Evolutionary conservation across 2,113 vertebrate genomes (phyloP).

Genomic region (Oophaga pumilio): DNA sequence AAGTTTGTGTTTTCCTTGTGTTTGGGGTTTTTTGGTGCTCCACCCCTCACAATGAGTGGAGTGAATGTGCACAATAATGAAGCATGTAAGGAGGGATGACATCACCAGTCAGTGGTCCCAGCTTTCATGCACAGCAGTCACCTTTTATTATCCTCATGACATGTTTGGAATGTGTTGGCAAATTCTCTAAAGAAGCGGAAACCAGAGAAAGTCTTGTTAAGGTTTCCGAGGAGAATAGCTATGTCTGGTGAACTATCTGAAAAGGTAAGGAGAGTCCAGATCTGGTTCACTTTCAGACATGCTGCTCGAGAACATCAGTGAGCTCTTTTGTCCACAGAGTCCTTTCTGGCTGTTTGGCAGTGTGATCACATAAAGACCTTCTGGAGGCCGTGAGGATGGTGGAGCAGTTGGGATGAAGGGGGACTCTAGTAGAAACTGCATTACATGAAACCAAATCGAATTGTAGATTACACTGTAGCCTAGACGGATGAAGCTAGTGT

Average conservation of each 20-base stretch:
- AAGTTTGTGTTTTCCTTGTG: slow-evolving; percentile 27
- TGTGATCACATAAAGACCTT: background rate
- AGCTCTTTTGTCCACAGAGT: slow-evolving; percentile 16
- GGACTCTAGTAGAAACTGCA: background rate
- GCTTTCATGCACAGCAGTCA: slow-evolving; percentile 76
- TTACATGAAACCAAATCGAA: background rate
- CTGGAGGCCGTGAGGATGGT: background rate
- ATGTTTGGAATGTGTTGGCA: slow-evolving; percentile 75
- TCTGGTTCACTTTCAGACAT: slow-evolving; percentile 50
- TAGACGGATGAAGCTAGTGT: background rate
- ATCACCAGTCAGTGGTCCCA: slow-evolving; percentile 75
- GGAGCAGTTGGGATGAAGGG: background rate
- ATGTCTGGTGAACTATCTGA: slow-evolving; percentile 42
- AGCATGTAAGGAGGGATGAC: slow-evolving; percentile 77
- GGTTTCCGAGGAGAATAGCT: slow-evolving; percentile 54
- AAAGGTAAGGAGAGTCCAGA: slow-evolving; percentile 72
- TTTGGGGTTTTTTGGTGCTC: slow-evolving; percentile 64
- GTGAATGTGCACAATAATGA: slow-evolving; percentile 74
- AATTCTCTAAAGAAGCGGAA: slow-evolving; percentile 65
- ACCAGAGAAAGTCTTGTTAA: slow-evolving; percentile 62
- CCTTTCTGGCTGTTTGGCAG: slow-evolving; percentile 15
- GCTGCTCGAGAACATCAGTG: slow-evolving; percentile 52
- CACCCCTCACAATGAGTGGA: slow-evolving; percentile 70
- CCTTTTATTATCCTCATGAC: slow-evolving; percentile 81
- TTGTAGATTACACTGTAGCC: background rate